Evolutionary conservation across 2,888 invertebrate genomes (phyloP).

Genomic region (Lepetodrilus schrolli): DNA sequence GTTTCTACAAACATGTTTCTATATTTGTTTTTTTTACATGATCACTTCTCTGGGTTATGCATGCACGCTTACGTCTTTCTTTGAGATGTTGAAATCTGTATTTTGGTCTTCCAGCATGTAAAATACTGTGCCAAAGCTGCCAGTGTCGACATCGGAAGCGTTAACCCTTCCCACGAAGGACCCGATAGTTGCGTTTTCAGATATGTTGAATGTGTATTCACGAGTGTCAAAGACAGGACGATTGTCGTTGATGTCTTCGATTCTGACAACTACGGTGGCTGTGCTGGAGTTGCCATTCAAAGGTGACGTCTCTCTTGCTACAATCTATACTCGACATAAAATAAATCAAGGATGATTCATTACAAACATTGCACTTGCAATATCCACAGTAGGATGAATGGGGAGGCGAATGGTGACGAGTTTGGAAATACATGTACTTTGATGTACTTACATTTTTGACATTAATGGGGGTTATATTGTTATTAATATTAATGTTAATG

Average conservation of each 20-base stretch:
- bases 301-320: background rate
- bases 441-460: too few relatives aligned
- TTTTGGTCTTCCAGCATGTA: background rate
- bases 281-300: background rate
- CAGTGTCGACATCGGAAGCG: background rate
- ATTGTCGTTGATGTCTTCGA: conserved; percentile 92
- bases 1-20: too few relatives aligned
- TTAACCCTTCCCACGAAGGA: background rate
- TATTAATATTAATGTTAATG: too few relatives aligned
- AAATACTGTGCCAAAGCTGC: background rate
- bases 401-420: too few relatives aligned
- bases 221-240: conserved; percentile 78
- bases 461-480: too few relatives aligned
- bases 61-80: background rate
- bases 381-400: too few relatives aligned
- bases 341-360: too few relatives aligned
- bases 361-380: too few relatives aligned
- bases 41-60: too few relatives aligned
- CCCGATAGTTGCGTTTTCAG: background rate
- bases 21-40: too few relatives aligned
- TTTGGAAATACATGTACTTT: too few relatives aligned
- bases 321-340: too few relatives aligned
- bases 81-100: background rate
- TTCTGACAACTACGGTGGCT: conserved; percentile 66
- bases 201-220: background rate